Evolutionary conservation across 2,888 invertebrate species (phyloP), one percentile per base, ranked within the genome.

Genomic region (Napeogenes inachia): DNA sequence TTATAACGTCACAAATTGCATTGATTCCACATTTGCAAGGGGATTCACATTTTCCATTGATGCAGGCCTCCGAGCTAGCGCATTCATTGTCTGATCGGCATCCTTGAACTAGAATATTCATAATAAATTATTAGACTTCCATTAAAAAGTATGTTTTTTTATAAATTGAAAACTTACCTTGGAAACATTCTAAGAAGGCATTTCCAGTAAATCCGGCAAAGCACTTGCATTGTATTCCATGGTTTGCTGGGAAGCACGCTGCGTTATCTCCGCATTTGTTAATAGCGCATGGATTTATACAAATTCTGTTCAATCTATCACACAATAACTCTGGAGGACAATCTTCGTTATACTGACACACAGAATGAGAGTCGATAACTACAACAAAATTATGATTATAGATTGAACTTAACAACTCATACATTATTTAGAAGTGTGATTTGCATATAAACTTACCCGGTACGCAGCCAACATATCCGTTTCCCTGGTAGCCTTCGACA

Each of bases 331-430:
- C 93, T n/a, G 95, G 95, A 60, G 96, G 96, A 79, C 97, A 97
- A 76, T 97, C 97, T 89, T 96, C 96, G 76, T 97, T 97, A 83
- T 96, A 96, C 80, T 97, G 97, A 79, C 97, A 97, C 59, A 96
- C 92, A 70, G 88, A 85, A 72, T 80, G 79, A 57, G 81, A 64
- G 63, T 72, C 64, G 68, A 76, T 74, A 50, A 86, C 85, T 87
- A 84, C 80, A 85, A 83, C 68, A 13, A 71, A 61, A 54, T 42
- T 30, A 50, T 50, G 21, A 30, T 30, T 30, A 10, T 50, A 50
- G 30, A 50, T 8, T 12, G 13, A 58, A 13, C 46, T 33, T 42
- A 57, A 60, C 21, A 21, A 21, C 21, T 21, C 21, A 21, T 21
- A 53, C 42, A 46, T 38, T 33, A 30, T 53, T 45, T 42, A 13